Evolutionary conservation across 1,140 invertebrate species (phyloP), one percentile per base, ranked within the genome.

Genomic region (Odontomachus brunneus): DNA sequence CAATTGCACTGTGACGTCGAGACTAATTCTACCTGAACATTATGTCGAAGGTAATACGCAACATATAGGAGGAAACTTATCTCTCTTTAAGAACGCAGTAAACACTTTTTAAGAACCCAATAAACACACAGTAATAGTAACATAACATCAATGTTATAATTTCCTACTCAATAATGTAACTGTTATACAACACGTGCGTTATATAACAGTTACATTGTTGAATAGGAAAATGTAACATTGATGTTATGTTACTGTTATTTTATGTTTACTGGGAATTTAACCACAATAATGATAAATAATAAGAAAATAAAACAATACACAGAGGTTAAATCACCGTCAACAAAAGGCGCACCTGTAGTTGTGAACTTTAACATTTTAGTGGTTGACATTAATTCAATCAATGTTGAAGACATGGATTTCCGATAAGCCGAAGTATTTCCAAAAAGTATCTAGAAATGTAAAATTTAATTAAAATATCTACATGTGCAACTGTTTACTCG

Each of bases 321-420:
- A 97, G 96, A 97, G 94, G 96, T 97, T 89, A 95, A 96, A 86
- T 96, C 97, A 51, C 96, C 96, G 38, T 95, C 96, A 3, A 94
- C 94, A 55, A 96, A 96, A 88, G 96, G 95, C 17, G 94, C 95
- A 62, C 96, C 97, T 51, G 96, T 97, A 49, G 93, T 95, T 60
- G 96, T 97, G 29, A 95, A 97, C 88, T 97, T 97, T 91, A 97
- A 96, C 85, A 97, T 97, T 89, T 97, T 96, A 90, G 96, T 97
- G 15, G 96, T 97, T 69, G 97, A 97, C 90, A 97, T 97, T 63
- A 97, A 97, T 93, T 97, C 97, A 12, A 97, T 97, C 78, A 97
- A 97, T 89, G 97, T 97, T 59, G 97, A 97, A 93, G 97, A 97
- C 88, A 97, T 97, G 97, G 97, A 97, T 92, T 97, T 97, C 94